Conservation (phyloP, 2,888 invertebrate genomes). For the Drosophila incognita region DNA sequence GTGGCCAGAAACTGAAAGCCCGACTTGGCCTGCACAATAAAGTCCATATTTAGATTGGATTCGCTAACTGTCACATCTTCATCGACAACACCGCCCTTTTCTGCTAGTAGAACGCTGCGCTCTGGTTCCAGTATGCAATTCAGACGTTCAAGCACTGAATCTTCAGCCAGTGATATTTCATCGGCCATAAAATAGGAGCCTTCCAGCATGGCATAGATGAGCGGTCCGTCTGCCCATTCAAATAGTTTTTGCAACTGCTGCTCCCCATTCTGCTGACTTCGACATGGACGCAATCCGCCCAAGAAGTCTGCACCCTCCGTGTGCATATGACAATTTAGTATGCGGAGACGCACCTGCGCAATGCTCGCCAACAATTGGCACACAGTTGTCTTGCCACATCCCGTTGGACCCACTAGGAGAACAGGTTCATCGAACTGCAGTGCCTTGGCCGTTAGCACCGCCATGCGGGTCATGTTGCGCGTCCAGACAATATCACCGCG, state of each 20-base stretch:
- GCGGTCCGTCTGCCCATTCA: conserved; percentile 99
- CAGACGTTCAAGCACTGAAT: conserved; percentile 97
- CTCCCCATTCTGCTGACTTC: conserved; percentile 58
- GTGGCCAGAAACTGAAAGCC: conserved; percentile 97
- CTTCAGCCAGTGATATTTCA: conserved; percentile 99
- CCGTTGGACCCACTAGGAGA: conserved; percentile 98
- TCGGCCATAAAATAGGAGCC: conserved; percentile 97
- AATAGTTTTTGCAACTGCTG: conserved; percentile 88
- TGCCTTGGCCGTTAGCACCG: conserved; percentile 92
- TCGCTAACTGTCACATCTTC: conserved; percentile 75
- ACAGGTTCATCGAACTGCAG: conserved; percentile 97
- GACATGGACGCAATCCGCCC: conserved; percentile 96
- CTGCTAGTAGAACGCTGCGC: conserved; percentile 94
- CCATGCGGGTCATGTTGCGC: conserved; percentile 93
- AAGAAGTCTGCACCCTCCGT: conserved; percentile 99
- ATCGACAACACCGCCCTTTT: conserved; percentile 90
- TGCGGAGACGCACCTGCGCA: conserved; percentile 88
- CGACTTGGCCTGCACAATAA: conserved; percentile 88
- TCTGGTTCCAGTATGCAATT: conserved; percentile 98
- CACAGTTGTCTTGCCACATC: conserved; percentile 98
- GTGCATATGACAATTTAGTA: conserved; percentile 99
- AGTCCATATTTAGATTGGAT: conserved; percentile 84
- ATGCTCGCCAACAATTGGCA: conserved; percentile 94
- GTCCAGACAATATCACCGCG: conserved; percentile 96
- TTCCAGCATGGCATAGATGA: conserved; percentile 94